Conservation (phyloP, 2,797 vertebrate genomes). For the Enteromius anoplus region DNA sequence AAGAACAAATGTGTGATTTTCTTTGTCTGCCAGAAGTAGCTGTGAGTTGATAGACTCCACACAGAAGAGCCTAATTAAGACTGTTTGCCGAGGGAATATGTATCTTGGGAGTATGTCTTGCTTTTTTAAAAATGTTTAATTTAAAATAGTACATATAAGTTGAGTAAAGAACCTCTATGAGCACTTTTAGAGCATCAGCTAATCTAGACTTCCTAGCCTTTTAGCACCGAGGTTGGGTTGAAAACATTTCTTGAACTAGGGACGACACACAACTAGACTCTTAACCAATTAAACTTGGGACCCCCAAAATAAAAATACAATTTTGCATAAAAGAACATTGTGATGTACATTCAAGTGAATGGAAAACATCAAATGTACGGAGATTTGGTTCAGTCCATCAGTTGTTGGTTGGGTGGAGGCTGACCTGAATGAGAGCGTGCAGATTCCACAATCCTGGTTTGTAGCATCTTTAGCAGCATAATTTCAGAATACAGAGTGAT, state of each 20-base stretch:
- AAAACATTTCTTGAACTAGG: background rate
- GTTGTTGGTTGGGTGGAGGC: conserved; percentile 1
- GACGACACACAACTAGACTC: background rate
- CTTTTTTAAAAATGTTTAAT: conserved; percentile 12
- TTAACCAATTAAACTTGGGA: background rate
- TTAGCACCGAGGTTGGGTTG: background rate
- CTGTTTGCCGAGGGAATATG: conserved; percentile 24
- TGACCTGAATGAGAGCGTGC: background rate
- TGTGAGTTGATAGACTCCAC: conserved; percentile 23
- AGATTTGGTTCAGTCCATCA: background rate
- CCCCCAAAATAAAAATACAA: background rate
- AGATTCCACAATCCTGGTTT: background rate
- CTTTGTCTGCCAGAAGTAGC: conserved; percentile 44
- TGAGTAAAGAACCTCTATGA: conserved; percentile 33
- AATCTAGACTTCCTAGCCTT: background rate
- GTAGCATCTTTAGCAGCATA: background rate
- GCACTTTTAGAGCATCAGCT: conserved; percentile 10
- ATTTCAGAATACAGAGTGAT: background rate
- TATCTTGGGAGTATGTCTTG: conserved; percentile 21
- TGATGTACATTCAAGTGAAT: background rate
- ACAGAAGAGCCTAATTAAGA: conserved; percentile 42
- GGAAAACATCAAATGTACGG: background rate
- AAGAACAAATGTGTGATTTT: conserved; percentile 44
- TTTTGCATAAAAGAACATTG: background rate
- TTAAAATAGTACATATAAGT: conserved; percentile 32